phyloP scores from a whole-genome alignment of 2,797 vertebrate species.

The Chaunax sp. region DNA sequence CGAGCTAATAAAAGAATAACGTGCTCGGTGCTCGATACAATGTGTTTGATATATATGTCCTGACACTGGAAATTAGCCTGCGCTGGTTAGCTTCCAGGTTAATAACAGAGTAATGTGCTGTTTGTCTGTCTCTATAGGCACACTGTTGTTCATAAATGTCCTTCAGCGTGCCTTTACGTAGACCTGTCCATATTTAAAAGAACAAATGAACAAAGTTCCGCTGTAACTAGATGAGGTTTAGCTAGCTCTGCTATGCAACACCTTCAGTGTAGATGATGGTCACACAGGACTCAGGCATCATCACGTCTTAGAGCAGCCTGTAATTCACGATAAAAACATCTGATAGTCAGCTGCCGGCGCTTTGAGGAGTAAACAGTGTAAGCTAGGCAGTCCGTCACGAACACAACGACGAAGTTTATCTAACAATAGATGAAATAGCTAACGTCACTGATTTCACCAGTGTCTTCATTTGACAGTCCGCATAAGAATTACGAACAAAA shows the following conservation, averaged over 20 bases:
- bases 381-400: too few relatives aligned
- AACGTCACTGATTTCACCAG: neutral
- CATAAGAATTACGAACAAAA: neutral
- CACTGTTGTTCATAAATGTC: too few relatives aligned
- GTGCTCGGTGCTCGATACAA: too few relatives aligned
- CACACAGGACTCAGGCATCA: neutral
- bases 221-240: neutral
- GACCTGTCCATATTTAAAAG: too few relatives aligned
- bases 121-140: too few relatives aligned
- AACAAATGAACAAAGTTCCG: neutral
- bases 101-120: neutral
- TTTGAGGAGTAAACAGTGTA: neutral
- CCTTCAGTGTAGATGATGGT: constrained; percentile 22
- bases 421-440: neutral
- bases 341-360: neutral
- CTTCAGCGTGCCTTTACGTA: too few relatives aligned
- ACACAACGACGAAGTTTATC: neutral
- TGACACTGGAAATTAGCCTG: neutral
- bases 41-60: too few relatives aligned
- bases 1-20: too few relatives aligned
- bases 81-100: neutral
- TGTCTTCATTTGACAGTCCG: neutral
- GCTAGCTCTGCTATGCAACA: constrained; percentile 18
- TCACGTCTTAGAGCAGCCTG: too few relatives aligned
- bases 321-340: neutral